phyloP scores from a whole-genome alignment of 1,140 invertebrate genomes.

The Belonocnema kinseyi region DNA sequence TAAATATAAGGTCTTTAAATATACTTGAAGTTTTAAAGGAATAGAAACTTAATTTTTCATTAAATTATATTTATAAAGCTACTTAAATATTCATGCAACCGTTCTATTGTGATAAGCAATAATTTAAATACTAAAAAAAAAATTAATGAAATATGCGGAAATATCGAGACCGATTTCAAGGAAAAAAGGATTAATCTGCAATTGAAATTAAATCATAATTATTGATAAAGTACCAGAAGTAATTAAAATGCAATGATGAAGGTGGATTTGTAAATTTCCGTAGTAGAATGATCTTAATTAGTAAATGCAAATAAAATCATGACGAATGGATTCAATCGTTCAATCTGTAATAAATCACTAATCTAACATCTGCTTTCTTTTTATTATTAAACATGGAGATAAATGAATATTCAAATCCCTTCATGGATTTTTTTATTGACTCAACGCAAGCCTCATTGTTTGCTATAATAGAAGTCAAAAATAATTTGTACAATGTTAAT shows the following conservation, averaged over 20 bases:
- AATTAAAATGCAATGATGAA: conserved; percentile 13
- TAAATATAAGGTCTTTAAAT: too few species aligned
- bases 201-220: conserved; percentile 16
- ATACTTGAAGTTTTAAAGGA: too few species aligned
- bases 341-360: background rate
- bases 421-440: too few species aligned
- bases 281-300: background rate
- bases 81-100: background rate
- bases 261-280: conserved; percentile 1
- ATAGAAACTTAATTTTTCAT: too few species aligned
- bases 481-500: too few species aligned
- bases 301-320: conserved; percentile 6
- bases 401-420: too few species aligned
- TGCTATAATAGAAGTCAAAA: too few species aligned
- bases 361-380: background rate
- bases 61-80: too few species aligned
- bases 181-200: background rate
- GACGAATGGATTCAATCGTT: conserved; percentile 18
- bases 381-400: too few species aligned
- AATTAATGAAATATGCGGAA: conserved; percentile 1
- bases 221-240: conserved; percentile 21
- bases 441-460: too few species aligned
- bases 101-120: background rate
- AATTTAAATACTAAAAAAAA: background rate
- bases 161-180: background rate